Evolutionary conservation across 2,113 vertebrate species (phyloP), one percentile per base, ranked within the genome.

Genomic region (Calyptomena viridis): DNA sequence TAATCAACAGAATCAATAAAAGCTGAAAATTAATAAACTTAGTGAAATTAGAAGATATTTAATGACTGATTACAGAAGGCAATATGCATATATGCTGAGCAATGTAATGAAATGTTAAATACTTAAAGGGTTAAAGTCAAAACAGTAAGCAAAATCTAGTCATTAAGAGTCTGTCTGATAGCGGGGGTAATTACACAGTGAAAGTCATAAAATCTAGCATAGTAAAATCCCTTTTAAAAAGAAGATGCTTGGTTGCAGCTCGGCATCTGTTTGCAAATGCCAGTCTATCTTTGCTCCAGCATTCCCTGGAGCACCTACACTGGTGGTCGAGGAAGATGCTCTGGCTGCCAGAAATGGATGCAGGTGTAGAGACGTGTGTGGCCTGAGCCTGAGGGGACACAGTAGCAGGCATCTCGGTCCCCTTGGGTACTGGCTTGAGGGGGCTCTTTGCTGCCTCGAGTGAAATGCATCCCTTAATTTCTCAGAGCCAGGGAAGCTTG

Each of bases 91-190:
- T 72, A 76, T 68, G 66, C 77, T 37, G 71, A 93, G 71, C 66
- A 85, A 37, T 86, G 78, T 96, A 93, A 90, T 46, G 75, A 95
- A 96, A 72, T 56, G 4, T 67, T 93, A 85, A 91, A 69, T 97
- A 94, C 94, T 84, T 73, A 86, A 88, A 69, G 76, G 59, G 80
- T 96, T 97, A 95, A 96, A 96, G 91, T 80, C 87, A 84, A 93
- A 95, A 56, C 78, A 89, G 39, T 87, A 83, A 82, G 69, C 87
- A 81, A 95, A 87, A n/a, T 53, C 66, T 94, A 87, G 86, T 96
- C 84, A 90, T 92, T 78, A 92, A 37, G 55, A 94, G 89, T 67
- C 85, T 95, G 55, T 76, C 85, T 95, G 79, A 73, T 69, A 18
- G 77, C 42, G 31, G 53, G 4, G 22, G 25, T 88, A 93, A 94